Evolutionary conservation across 2,888 invertebrate species (phyloP), one percentile per base, ranked within the genome.

Genomic region (Anodontia alba): DNA sequence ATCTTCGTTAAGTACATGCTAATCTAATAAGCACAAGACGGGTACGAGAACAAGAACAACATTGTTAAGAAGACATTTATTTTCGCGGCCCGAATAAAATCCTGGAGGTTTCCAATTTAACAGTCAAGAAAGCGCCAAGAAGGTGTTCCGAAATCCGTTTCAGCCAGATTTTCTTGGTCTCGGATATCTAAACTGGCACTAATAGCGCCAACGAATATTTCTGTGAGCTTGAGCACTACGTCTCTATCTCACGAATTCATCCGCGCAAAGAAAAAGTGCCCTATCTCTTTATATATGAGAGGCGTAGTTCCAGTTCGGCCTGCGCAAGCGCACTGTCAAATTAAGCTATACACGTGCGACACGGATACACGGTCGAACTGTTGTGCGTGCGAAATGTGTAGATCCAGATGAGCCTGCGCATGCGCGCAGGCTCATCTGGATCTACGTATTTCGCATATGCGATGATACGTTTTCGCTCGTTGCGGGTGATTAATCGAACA

Each of bases 61-160:
- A 62, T 17, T 20, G 29, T 62, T 62, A 33, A 17, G 20, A 33
- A 33, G 62, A 62, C 62, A 20, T 62, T 62, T 62, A 62, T 62
- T 62, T 62, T 62, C 62, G 5, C 26, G 33, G 10, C 12, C 33
- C 5, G 23, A 31, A 33, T 33, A 33, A 62, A 62, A 17, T 62
- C 62, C 12, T 62, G 62, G 62, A 62, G 62, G 62, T 62, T 33
- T 62, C 33, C 62, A 17, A 62, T 62, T 62, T 62, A n/a, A 62
- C 20, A 62, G 33, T 62, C 62, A 33, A 31, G 62, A 33, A 62
- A 62, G 62, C 62, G 62, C 62, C 62, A 62, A 33, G 17, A 33
- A 62, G 62, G 33, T 62, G 62, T 62, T 33, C 62, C 62, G 1
- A 20, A 3, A 31, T 33, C 20, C 3, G 33, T 33, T 17, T 23